Conservation (phyloP, 2,888 invertebrate species). For the Nymphalis polychloros region DNA sequence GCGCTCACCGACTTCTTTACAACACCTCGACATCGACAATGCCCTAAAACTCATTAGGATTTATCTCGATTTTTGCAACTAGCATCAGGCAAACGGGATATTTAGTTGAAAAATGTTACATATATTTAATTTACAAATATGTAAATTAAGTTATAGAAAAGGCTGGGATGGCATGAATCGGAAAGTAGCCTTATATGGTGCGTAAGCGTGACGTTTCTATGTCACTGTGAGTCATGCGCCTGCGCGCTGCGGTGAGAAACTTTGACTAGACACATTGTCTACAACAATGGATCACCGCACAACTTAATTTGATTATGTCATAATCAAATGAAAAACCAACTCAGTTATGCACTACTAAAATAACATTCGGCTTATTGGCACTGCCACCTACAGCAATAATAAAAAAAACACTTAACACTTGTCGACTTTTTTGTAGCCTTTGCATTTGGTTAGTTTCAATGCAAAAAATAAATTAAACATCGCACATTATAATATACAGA, state of each 20-base stretch:
- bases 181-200: constrained; percentile 56
- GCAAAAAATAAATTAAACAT: constrained; percentile 15
- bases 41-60: constrained; percentile 2
- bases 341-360: constrained; percentile 49
- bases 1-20: constrained; percentile 35
- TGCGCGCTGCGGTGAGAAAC: constrained; percentile 58
- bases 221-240: constrained; percentile 69
- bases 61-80: neutral
- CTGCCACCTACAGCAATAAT: constrained; percentile 19
- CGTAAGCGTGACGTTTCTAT: constrained; percentile 61
- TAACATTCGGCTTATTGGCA: constrained; percentile 22
- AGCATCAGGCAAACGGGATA: neutral
- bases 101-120: neutral
- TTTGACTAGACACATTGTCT: constrained; percentile 75
- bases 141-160: neutral
- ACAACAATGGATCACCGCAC: constrained; percentile 72
- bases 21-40: constrained; percentile 28
- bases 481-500: neutral
- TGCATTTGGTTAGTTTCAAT: constrained; percentile 10
- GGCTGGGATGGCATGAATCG: constrained; percentile 20
- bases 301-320: constrained; percentile 75
- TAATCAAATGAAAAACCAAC: constrained; percentile 61
- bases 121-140: neutral
- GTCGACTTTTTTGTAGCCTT: constrained; percentile 6
- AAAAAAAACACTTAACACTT: constrained; percentile 10